These are phyloP conservation scores for Chamaetylas fuelleborni DNA, from an alignment of 2,113 vertebrate species.

Conservation along the genomic window DNA sequence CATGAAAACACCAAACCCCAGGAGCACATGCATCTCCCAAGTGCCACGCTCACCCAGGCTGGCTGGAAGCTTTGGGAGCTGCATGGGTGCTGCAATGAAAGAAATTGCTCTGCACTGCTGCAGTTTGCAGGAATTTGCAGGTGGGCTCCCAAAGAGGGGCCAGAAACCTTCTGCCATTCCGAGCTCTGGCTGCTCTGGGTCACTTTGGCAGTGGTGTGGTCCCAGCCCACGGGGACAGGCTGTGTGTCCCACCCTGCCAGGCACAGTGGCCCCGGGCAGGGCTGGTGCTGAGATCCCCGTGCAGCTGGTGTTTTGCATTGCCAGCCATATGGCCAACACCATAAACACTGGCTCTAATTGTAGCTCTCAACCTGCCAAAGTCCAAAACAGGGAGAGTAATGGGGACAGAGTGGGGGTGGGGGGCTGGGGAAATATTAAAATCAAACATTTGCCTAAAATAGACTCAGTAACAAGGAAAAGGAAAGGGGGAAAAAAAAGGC, in stretches of 20 bases:
- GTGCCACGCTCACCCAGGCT: background rate
- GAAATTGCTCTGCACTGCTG: rapidly evolving
- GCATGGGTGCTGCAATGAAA: rapidly evolving
- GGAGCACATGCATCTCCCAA: background rate
- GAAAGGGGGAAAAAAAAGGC: background rate
- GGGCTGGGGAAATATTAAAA: background rate
- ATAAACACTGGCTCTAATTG: constrained; percentile 18
- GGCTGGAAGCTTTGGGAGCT: background rate
- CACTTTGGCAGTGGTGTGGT: background rate
- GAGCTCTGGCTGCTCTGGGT: too few species aligned
- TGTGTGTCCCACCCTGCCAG: background rate
- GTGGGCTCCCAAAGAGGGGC: background rate
- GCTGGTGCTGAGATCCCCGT: background rate
- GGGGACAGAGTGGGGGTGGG: background rate
- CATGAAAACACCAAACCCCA: rapidly evolving
- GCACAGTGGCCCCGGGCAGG: background rate
- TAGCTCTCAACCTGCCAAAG: constrained; percentile 47
- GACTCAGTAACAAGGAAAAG: background rate
- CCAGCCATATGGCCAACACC: background rate
- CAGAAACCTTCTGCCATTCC: rapidly evolving
- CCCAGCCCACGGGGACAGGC: background rate
- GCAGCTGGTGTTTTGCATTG: constrained; percentile 31
- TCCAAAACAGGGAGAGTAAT: background rate
- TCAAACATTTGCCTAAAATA: background rate
- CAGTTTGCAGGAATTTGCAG: background rate